Conservation (phyloP, 2,797 vertebrate species). For the Protonibea diacanthus region DNA sequence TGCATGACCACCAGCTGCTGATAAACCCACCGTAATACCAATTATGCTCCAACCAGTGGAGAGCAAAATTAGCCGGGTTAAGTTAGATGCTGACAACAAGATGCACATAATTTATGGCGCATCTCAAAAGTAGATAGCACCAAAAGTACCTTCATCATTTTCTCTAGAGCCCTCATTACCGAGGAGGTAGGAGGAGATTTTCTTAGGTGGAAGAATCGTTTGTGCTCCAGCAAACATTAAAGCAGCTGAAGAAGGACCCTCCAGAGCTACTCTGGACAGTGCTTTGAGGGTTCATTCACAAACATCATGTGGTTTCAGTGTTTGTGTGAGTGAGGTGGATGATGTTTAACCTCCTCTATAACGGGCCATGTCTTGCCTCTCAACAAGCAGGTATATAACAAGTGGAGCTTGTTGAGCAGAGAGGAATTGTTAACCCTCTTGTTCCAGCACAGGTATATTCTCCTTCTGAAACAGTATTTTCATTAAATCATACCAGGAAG, state of each 20-base stretch:
- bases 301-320: constrained; percentile 25
- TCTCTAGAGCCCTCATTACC: constrained; percentile 19
- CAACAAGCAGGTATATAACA: neutral
- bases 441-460: neutral
- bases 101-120: constrained; percentile 35
- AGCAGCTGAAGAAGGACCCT: constrained; percentile 14
- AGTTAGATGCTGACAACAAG: constrained; percentile 44
- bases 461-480: constrained; percentile 6
- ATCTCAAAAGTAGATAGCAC: constrained; percentile 35
- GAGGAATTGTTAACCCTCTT: constrained; percentile 36
- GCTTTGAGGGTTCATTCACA: neutral
- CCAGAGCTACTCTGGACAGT: constrained; percentile 11
- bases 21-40: constrained; percentile 34
- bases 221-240: neutral
- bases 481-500: constrained; percentile 16
- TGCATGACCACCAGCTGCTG: constrained; percentile 52
- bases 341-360: constrained; percentile 3
- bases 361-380: constrained; percentile 13
- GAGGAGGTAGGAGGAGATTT: constrained; percentile 8
- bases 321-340: constrained; percentile 22
- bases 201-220: neutral
- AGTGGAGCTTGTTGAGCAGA: constrained; percentile 31
- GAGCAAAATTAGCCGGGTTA: constrained; percentile 56
- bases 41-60: constrained; percentile 47
- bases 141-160: constrained; percentile 39